These are phyloP conservation scores for Drosophila crucigera DNA, from an alignment of 2,888 invertebrate genomes.

Conservation along the genomic window DNA sequence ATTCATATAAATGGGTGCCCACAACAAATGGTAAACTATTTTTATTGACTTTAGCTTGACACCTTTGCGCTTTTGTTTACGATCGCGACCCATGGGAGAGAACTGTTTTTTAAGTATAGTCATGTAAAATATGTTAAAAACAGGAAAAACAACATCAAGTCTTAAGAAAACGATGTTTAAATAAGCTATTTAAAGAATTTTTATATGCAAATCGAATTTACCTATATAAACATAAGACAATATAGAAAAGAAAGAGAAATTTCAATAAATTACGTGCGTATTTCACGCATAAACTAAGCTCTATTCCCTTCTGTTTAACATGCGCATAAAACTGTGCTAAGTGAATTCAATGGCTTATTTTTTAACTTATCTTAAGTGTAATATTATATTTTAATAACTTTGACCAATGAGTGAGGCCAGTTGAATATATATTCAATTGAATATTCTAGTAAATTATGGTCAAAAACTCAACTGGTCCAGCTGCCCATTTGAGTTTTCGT, in stretches of 20 bases:
- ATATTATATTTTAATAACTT: neutral
- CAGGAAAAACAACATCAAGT: slow-evolving; percentile 39
- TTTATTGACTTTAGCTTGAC: slow-evolving; percentile 80
- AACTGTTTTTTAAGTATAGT: slow-evolving; percentile 21
- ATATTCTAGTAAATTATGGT: slow-evolving; percentile 35
- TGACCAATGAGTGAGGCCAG: neutral
- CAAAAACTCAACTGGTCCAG: slow-evolving; percentile 34
- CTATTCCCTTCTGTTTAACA: neutral
- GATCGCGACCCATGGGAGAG: slow-evolving; percentile 43
- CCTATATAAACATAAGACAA: slow-evolving; percentile 1
- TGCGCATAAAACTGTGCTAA: slow-evolving; percentile 21
- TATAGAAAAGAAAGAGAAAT: slow-evolving; percentile 7
- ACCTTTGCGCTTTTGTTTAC: slow-evolving; percentile 76
- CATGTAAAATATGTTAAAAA: slow-evolving; percentile 28
- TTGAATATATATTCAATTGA: slow-evolving; percentile 8
- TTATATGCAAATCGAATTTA: slow-evolving; percentile 10
- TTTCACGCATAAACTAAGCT: neutral
- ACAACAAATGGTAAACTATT: slow-evolving; percentile 57
- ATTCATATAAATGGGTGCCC: slow-evolving; percentile 19
- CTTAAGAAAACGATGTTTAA: slow-evolving; percentile 12
- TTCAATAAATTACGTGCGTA: neutral
- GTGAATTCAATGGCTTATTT: neutral
- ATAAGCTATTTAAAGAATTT: slow-evolving; percentile 11
- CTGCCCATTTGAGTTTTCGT: slow-evolving; percentile 38
- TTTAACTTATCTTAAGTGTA: neutral